Conservation (phyloP, 2,888 invertebrate genomes). For the Taenaris catops region DNA sequence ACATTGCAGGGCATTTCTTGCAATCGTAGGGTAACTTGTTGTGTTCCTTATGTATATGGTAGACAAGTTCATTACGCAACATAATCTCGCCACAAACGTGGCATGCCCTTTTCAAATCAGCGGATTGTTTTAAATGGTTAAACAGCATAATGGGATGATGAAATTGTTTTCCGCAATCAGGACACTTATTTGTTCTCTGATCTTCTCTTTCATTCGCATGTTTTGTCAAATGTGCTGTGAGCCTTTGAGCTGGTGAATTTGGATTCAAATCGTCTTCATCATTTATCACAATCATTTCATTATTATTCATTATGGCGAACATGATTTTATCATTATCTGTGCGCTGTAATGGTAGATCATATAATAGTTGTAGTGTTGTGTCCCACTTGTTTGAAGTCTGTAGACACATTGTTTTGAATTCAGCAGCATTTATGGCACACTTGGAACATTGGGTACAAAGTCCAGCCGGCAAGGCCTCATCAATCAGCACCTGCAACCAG, state of each 20-base stretch:
- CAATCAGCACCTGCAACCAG: slow-evolving; percentile 63
- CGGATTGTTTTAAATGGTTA: slow-evolving; percentile 53
- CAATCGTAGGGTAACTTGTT: slow-evolving; percentile 39
- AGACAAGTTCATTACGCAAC: slow-evolving; percentile 41
- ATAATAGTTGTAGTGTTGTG: slow-evolving; percentile 37
- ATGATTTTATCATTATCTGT: slow-evolving; percentile 25
- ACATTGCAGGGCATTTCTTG: slow-evolving; percentile 51
- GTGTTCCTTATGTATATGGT: slow-evolving; percentile 42
- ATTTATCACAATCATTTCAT: slow-evolving; percentile 36
- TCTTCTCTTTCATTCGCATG: slow-evolving; percentile 5
- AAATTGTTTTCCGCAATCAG: slow-evolving; percentile 50
- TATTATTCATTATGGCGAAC: slow-evolving; percentile 36
- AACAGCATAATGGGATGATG: slow-evolving; percentile 40
- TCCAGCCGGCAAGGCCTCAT: slow-evolving; percentile 51
- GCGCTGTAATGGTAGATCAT: slow-evolving; percentile 31
- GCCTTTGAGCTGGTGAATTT: slow-evolving; percentile 16
- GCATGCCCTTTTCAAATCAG: slow-evolving; percentile 50
- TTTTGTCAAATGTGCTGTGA: slow-evolving; percentile 8
- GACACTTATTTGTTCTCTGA: slow-evolving; percentile 36
- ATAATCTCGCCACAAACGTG: slow-evolving; percentile 52
- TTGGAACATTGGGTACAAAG: slow-evolving; percentile 50
- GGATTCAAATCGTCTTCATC: slow-evolving; percentile 17
- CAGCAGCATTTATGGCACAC: slow-evolving; percentile 45
- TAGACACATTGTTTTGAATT: slow-evolving; percentile 47
- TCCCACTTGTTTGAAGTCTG: slow-evolving; percentile 44